Evolutionary conservation across 2,888 invertebrate species (phyloP), one percentile per base, ranked within the genome.

Genomic region (Eilema depressum): DNA sequence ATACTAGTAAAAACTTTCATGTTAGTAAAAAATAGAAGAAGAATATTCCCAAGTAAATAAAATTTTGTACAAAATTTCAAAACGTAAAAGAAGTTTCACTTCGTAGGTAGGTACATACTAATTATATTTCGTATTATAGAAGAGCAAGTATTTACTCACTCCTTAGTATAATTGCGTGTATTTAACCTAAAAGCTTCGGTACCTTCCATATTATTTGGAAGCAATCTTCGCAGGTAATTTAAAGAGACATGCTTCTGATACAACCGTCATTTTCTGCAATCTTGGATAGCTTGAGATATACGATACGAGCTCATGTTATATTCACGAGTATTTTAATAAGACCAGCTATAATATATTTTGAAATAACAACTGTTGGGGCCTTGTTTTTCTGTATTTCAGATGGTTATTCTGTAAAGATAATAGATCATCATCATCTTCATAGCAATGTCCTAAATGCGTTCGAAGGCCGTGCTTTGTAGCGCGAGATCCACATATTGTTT

Each of bases 271-370:
- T 63, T 47, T 41, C 20, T 62, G 8, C 37, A 37, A 62, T 37
- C 62, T 62, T 25, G 26, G 25, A 63, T 63, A 47, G 26, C 63
- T 63, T 37, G 47, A 47, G 25, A 47, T 47, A 41, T 62, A 37
- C 33, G 33, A 62, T 37, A 62, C 2, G 62, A 37, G 23, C 23
- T 37, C 23, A 62, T 62, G 33, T 62, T 37, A 2, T 37, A 37
- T 62, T 62, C 62, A 62, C 17, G 62, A 62, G 33, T 25, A 1
- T 62, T 25, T 33, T 23, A 17, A 25, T 37, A 62, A 37, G 37
- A 25, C 0, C 10, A 53, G 53, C 53, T 53, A n/a, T 53, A n/a
- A 53, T 53, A n/a, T 53, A n/a, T 1, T 53, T 17, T 0, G n/a
- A 53, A 53, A 53, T 53, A 53, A 53, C n/a, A 53, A 53, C 53